A percentile compares a stretch with the other conserved stretches of the same genome.
Conservation (phyloP, 2,797 vertebrate genomes). For the Garrulus glandarius region DNA sequence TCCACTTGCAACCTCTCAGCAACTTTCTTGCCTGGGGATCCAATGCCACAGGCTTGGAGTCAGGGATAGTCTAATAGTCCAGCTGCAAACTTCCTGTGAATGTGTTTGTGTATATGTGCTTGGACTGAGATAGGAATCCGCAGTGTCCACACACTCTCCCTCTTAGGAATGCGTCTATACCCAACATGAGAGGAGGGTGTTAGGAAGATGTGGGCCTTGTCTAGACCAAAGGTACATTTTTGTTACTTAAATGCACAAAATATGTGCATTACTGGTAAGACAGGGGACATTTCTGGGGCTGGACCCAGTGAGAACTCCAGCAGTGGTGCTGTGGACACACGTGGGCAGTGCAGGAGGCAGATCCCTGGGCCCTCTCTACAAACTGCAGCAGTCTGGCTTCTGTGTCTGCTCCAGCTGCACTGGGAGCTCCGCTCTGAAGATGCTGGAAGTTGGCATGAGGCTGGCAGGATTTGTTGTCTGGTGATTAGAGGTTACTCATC, state of each 20-base stretch:
- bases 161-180: not conserved
- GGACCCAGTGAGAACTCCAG: fast-evolving
- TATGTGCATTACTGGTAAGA: fast-evolving
- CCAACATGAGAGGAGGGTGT: fast-evolving
- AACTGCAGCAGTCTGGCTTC: not conserved
- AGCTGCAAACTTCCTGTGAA: not conserved
- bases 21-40: not conserved
- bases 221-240: not conserved
- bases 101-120: fast-evolving
- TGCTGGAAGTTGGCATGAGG: not conserved
- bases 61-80: not conserved
- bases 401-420: not conserved
- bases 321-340: fast-evolving
- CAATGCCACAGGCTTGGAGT: not conserved
- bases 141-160: not conserved
- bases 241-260: not conserved
- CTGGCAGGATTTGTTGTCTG: not conserved
- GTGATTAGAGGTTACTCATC: not conserved
- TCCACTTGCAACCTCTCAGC: not conserved
- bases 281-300: fast-evolving
- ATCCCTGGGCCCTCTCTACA: not conserved
- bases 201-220: not conserved
- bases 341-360: not conserved
- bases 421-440: not conserved
- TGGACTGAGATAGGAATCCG: not conserved